Evolutionary conservation across 2,888 invertebrate genomes (phyloP).

Genomic region (Labia minor): DNA sequence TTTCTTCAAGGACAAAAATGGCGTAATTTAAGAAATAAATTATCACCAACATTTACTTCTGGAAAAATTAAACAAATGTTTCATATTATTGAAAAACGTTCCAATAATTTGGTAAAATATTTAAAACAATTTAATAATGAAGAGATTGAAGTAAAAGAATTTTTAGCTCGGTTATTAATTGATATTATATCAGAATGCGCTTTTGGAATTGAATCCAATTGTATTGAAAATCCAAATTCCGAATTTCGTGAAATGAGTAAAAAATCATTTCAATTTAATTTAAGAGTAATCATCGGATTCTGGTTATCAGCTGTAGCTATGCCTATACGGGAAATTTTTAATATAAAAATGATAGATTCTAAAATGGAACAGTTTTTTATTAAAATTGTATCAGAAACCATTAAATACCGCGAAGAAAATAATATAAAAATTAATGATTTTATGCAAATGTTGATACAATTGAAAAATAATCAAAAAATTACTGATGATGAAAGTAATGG

Average conservation of each 20-base stretch:
- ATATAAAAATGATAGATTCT: not conserved
- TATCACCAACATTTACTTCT: conserved; percentile 30
- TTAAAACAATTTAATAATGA: conserved; percentile 30
- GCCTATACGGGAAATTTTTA: not conserved
- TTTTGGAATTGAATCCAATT: conserved; percentile 49
- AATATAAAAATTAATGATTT: conserved; percentile 21
- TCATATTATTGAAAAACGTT: conserved; percentile 21
- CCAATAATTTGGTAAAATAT: conserved; percentile 18
- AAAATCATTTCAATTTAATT: conserved; percentile 17
- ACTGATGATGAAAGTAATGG: conserved; percentile 15
- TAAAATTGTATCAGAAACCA: conserved; percentile 18
- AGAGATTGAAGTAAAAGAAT: conserved; percentile 39
- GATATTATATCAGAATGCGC: conserved; percentile 50
- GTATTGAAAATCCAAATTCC: conserved; percentile 43
- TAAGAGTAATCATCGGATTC: not conserved
- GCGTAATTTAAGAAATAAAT: conserved; percentile 29
- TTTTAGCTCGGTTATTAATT: conserved; percentile 48
- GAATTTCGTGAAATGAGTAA: conserved; percentile 41
- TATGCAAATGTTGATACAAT: conserved; percentile 20
- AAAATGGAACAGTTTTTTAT: conserved; percentile 17
- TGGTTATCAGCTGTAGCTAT: not conserved
- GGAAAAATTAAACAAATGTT: conserved; percentile 31
- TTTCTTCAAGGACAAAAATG: conserved; percentile 27
- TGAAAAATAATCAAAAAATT: conserved; percentile 16
- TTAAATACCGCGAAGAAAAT: conserved; percentile 18